Evolutionary conservation across 2,888 invertebrate genomes (phyloP), one percentile per base, ranked within the genome.

Genomic region (Dynastes tityus): DNA sequence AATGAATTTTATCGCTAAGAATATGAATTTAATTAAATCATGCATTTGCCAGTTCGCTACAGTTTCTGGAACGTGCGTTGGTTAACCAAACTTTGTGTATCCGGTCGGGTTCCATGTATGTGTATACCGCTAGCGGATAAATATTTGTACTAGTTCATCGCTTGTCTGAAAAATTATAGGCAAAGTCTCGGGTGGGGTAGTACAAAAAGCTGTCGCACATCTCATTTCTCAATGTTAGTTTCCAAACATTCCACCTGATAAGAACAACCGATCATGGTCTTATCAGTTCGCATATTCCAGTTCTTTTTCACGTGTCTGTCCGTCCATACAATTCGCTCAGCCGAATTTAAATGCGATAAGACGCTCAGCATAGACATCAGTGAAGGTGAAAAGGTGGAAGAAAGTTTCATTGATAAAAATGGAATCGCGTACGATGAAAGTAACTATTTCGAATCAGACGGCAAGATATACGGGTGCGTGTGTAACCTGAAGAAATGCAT

Each of bases 301-400:
- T 73, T 73, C 1, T 40, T 73, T 73, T 40, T 51, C 40, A 45
- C 27, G 71, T 71, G 58, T 49, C 27, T 77, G 27, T 63, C 61
- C 13, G 53, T 73, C 22, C 13, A 58, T 55, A 55, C 55, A 55
- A 61, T 58, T 53, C 16, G 9, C 8, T 37, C 76, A 45, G 16
- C 13, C 11, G 55, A 65, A 40, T 40, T 73, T 16, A 73, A 73
- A 53, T 79, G 79, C 51, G 63, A 77, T 22, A 64, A 55, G 11
- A 71, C 77, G 32, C 67, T 80, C 8, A 79, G 78, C 45, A 75
- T 82, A 49, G 79, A 82, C 53, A 79, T 82, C 16, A 77, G 78
- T 37, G 80, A 79, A n/a, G 80, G 80, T 58, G 74, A 49, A 45
- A 65, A 22, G 13, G 53, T 67, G n/a, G 22, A 37, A 16, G 37